phyloP scores from a whole-genome alignment of 2,797 vertebrate species.

The Gallinago stenura region DNA sequence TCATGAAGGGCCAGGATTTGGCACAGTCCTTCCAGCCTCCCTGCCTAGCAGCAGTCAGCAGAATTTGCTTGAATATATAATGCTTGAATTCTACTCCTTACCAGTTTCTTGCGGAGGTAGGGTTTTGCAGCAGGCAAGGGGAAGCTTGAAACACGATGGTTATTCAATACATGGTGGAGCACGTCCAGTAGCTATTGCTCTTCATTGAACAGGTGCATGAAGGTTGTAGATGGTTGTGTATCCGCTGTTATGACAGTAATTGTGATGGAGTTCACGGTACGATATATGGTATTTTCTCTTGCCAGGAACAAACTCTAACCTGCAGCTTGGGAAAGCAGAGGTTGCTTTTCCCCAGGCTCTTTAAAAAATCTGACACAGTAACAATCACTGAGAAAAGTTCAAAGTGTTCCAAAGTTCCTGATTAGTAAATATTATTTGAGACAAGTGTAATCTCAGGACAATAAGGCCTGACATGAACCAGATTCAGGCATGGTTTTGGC shows the following conservation, averaged over 20 bases:
- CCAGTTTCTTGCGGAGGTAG: neutral
- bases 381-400: neutral
- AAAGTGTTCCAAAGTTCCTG: neutral
- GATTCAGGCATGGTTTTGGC: neutral
- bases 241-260: neutral
- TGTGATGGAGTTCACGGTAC: neutral
- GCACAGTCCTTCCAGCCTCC: constrained; percentile 36
- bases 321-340: neutral
- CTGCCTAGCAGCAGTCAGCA: constrained; percentile 58
- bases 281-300: neutral
- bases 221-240: neutral
- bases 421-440: constrained; percentile 5
- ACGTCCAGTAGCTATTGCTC: neutral
- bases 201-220: neutral
- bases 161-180: neutral
- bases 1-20: constrained; percentile 26
- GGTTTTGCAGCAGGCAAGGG: constrained; percentile 33
- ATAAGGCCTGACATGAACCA: neutral
- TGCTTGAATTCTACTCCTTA: constrained; percentile 28
- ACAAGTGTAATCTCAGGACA: constrained; percentile 3
- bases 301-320: neutral
- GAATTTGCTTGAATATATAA: constrained; percentile 61
- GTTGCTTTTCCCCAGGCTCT: neutral
- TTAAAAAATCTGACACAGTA: neutral
- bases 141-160: neutral